These are phyloP conservation scores for Scaptomyza pallida DNA, from an alignment of 1,140 invertebrate species.

Conservation along the genomic window DNA sequence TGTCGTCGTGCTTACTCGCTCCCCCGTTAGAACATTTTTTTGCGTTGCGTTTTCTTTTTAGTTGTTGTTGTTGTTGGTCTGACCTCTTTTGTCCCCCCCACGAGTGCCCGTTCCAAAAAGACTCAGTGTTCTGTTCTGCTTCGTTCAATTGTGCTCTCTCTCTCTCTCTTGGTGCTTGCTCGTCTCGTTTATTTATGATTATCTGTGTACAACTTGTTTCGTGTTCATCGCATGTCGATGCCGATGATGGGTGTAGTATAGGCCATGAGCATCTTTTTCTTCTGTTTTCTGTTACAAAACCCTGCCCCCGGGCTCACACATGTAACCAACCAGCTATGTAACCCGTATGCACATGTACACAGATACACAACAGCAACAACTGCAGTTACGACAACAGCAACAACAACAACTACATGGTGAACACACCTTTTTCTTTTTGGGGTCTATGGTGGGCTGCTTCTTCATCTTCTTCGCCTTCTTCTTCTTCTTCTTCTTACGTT, in stretches of 20 bases:
- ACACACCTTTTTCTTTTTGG: slow-evolving; percentile 45
- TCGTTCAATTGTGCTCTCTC: too few species aligned
- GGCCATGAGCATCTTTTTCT: slow-evolving; percentile 61
- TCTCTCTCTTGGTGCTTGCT: slow-evolving; percentile 28
- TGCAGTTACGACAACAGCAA: too few species aligned
- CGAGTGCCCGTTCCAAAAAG: too few species aligned
- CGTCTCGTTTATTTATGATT: slow-evolving; percentile 81
- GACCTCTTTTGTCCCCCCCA: slow-evolving; percentile 8
- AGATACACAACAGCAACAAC: slow-evolving; percentile 13
- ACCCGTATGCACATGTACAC: slow-evolving; percentile 3
- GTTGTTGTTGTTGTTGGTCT: slow-evolving; percentile 36
- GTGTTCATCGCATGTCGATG: slow-evolving; percentile 78
- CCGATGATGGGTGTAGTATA: slow-evolving; percentile 67
- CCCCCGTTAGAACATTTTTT: slow-evolving; percentile 25
- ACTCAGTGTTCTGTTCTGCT: neutral
- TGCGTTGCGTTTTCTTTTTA: slow-evolving; percentile 13
- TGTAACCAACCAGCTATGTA: slow-evolving; percentile 28
- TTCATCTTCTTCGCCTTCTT: neutral
- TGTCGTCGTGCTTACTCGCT: slow-evolving; percentile 59
- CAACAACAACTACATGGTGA: slow-evolving; percentile 21
- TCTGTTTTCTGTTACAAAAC: slow-evolving; percentile 58
- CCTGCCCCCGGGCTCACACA: slow-evolving; percentile 70
- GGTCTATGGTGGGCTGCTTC: neutral
- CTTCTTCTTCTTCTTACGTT: slow-evolving; percentile 12
- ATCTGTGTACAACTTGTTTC: slow-evolving; percentile 82